Evolutionary conservation across 2,113 vertebrate genomes (phyloP).

Genomic region (Todiramphus chloris): DNA sequence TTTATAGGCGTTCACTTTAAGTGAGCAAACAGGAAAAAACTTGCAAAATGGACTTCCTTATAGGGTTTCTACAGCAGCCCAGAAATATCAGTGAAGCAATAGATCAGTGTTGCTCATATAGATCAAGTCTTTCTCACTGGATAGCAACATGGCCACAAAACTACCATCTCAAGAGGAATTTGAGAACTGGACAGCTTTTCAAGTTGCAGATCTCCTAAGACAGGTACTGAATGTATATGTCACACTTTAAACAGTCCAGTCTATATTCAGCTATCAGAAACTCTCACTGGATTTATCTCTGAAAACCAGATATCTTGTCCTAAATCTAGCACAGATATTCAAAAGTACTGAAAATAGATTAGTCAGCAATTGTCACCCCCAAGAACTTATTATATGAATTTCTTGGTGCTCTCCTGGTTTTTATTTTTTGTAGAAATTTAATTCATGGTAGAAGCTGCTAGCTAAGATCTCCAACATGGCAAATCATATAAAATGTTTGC

Average conservation of each 20-base stretch:
- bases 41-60: slow-evolving; percentile 71
- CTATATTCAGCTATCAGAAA: not conserved
- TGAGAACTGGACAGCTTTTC: slow-evolving; percentile 78
- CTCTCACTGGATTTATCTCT: not conserved
- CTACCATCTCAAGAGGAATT: slow-evolving; percentile 83
- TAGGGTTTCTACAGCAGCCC: slow-evolving; percentile 52
- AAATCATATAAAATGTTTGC: not conserved
- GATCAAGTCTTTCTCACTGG: not conserved
- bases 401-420: not conserved
- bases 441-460: not conserved
- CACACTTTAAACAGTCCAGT: not conserved
- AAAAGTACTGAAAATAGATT: not conserved
- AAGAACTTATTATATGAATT: not conserved
- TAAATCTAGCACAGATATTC: not conserved
- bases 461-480: not conserved
- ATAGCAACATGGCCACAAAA: slow-evolving; percentile 71
- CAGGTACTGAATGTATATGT: slow-evolving; percentile 70
- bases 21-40: slow-evolving; percentile 47
- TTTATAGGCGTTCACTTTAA: slow-evolving; percentile 44
- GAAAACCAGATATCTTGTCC: not conserved
- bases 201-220: slow-evolving; percentile 78
- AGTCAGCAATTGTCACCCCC: not conserved
- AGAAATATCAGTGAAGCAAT: not conserved
- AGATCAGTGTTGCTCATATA: not conserved
- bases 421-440: not conserved